Percentiles rank a stretch among this genome's conserved stretches.
Evolutionary conservation across 2,888 invertebrate genomes (phyloP).

Genomic region (Drosophila yooni): DNA sequence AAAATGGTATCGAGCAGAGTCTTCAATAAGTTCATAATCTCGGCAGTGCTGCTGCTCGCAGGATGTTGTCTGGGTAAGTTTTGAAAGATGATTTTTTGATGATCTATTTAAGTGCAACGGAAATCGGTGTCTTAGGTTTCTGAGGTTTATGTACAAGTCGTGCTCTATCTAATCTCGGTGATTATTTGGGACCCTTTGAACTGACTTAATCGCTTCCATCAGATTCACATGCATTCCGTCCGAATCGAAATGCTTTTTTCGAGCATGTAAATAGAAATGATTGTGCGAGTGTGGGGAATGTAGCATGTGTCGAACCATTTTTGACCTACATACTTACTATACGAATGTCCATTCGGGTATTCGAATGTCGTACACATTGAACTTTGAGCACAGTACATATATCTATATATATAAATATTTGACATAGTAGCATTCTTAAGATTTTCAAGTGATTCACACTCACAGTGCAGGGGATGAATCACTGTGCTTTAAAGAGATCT

Average conservation of each 20-base stretch:
- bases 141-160: constrained; percentile 18
- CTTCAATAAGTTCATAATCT: constrained; percentile 29
- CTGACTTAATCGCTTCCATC: constrained; percentile 48
- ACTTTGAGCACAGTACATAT: constrained; percentile 15
- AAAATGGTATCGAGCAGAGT: constrained; percentile 57
- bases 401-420: not conserved
- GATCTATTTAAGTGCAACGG: constrained; percentile 39
- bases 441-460: constrained; percentile 29
- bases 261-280: constrained; percentile 64
- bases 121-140: constrained; percentile 38
- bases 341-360: constrained; percentile 42
- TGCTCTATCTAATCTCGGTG: constrained; percentile 51
- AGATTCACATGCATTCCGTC: constrained; percentile 32
- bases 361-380: constrained; percentile 16
- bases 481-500: constrained; percentile 6
- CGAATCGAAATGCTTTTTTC: constrained; percentile 30
- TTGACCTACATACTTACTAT: constrained; percentile 63
- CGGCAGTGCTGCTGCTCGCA: constrained; percentile 47
- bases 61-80: constrained; percentile 60
- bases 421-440: constrained; percentile 9
- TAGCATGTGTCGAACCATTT: constrained; percentile 50
- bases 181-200: constrained; percentile 56
- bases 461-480: constrained; percentile 23
- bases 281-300: constrained; percentile 43
- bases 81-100: not conserved